A percentile compares a stretch with the other conserved stretches of the same genome.
phyloP scores from a whole-genome alignment of 2,113 vertebrate genomes.

The Quiscalus mexicanus region DNA sequence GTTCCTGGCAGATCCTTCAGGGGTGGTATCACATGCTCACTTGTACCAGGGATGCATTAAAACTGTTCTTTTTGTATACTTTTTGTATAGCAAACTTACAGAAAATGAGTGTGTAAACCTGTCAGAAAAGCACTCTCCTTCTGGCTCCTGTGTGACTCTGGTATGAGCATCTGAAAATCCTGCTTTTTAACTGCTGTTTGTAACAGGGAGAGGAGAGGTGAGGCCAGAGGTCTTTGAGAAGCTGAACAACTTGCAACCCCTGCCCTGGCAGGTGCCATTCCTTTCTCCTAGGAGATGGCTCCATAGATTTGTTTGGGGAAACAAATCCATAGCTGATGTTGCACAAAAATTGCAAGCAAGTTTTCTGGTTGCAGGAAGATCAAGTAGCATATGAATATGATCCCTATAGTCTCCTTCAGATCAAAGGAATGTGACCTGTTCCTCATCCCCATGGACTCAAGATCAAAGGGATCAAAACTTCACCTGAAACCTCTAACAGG shows the following conservation, averaged over 20 bases:
- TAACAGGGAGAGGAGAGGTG: not conserved
- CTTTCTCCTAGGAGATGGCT: not conserved
- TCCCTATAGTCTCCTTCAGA: not conserved
- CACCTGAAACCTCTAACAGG: not conserved
- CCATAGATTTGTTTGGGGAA: not conserved
- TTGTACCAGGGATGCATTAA: not conserved
- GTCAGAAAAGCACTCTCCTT: not conserved
- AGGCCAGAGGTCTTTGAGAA: not conserved
- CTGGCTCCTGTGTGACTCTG: not conserved
- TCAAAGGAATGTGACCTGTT: not conserved
- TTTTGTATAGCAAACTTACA: not conserved
- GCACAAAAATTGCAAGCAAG: not conserved
- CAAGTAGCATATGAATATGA: not conserved
- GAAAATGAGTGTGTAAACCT: not conserved
- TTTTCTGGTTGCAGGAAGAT: not conserved
- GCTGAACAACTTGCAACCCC: not conserved
- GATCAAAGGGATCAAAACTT: not conserved
- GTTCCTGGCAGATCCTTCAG: not conserved
- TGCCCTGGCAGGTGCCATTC: not conserved
- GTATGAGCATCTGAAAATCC: not conserved
- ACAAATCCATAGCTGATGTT: not conserved
- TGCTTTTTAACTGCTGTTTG: not conserved
- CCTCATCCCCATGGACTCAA: not conserved
- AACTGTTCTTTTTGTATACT: not conserved
- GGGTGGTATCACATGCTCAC: not conserved